Conservation (phyloP, 2,888 invertebrate species). For the Trichopria drosophilae region DNA sequence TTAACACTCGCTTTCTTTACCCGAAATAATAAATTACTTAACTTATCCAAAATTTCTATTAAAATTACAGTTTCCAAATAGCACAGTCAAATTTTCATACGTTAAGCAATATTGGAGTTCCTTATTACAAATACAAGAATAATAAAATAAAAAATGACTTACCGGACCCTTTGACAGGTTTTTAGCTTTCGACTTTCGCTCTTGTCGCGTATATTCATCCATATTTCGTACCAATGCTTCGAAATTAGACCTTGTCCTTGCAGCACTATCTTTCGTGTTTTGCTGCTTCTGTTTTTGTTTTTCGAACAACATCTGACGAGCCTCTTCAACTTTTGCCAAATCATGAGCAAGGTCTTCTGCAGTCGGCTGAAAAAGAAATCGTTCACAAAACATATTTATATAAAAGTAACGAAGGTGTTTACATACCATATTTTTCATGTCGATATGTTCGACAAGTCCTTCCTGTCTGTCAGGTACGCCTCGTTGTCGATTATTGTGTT, state of each 20-base stretch:
- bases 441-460: slow-evolving; percentile 48
- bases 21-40: no score
- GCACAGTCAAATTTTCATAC: no score
- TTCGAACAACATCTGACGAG: slow-evolving; percentile 34
- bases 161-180: slow-evolving; percentile 39
- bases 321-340: slow-evolving; percentile 36
- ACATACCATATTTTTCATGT: slow-evolving; percentile 45
- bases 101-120: no score
- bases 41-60: no score
- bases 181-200: slow-evolving; percentile 47
- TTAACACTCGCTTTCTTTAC: no score
- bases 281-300: slow-evolving; percentile 41
- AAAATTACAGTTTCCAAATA: no score
- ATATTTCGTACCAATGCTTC: slow-evolving; percentile 46
- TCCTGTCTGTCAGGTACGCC: slow-evolving; percentile 45
- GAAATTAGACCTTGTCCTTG: slow-evolving; percentile 51
- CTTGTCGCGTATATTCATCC: slow-evolving; percentile 45
- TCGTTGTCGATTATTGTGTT: slow-evolving; percentile 47
- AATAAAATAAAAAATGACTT: slow-evolving; percentile 17
- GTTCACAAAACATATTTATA: slow-evolving; percentile 1
- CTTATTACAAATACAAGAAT: no score
- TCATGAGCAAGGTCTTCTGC: slow-evolving; percentile 49
- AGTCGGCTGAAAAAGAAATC: slow-evolving; percentile 40
- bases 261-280: slow-evolving; percentile 50
- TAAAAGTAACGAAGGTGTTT: not conserved